Evolutionary conservation across 2,113 vertebrate genomes (phyloP).

Genomic region (Elgaria multicarinata): DNA sequence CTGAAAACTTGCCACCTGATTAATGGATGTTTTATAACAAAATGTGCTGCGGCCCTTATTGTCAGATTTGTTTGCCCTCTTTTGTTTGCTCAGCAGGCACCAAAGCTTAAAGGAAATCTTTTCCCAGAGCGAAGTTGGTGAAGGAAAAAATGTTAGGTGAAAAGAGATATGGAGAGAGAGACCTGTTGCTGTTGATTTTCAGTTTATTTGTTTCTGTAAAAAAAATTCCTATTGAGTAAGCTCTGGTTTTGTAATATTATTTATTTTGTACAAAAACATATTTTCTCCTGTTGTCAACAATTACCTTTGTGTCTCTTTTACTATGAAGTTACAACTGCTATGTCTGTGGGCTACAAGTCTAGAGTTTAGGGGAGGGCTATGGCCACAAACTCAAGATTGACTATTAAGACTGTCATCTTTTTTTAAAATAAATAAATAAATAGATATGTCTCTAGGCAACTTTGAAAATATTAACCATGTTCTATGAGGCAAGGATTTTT

Average conservation of each 20-base stretch:
- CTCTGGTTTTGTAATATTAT: neutral
- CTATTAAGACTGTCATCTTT: neutral
- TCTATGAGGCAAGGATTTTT: neutral
- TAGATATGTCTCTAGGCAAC: neutral
- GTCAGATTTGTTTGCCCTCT: neutral
- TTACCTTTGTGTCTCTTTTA: neutral
- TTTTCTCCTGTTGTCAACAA: neutral
- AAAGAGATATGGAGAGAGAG: neutral
- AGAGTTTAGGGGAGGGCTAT: neutral
- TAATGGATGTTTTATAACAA: conserved; percentile 21
- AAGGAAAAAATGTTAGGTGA: conserved; percentile 2
- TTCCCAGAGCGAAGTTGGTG: neutral
- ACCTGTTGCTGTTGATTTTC: neutral
- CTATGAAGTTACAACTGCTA: neutral
- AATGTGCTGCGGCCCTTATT: conserved; percentile 3
- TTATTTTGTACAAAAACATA: neutral
- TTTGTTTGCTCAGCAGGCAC: neutral
- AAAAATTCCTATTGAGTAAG: neutral
- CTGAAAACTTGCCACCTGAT: neutral
- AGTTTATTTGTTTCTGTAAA: neutral
- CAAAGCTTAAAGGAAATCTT: neutral
- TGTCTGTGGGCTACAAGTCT: neutral
- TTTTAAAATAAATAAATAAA: neutral
- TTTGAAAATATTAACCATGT: neutral
- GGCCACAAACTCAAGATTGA: neutral